phyloP scores from a whole-genome alignment of 1,140 invertebrate species.

The Temnothorax nylanderi region DNA sequence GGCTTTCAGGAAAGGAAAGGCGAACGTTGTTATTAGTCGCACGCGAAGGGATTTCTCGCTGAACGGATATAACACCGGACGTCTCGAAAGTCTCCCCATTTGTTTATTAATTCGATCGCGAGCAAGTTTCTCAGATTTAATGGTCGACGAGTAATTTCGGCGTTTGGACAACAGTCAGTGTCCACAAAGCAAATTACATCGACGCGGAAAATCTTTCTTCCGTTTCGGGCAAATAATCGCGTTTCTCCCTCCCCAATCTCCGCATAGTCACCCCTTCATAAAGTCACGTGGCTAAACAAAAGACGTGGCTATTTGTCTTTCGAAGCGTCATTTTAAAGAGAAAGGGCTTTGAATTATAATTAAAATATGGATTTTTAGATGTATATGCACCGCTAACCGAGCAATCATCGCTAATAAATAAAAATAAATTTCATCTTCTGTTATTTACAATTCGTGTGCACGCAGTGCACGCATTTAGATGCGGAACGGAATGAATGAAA shows the following conservation, averaged over 20 bases:
- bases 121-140: background rate
- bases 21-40: background rate
- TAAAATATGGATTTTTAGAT: too few species aligned
- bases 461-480: too few species aligned
- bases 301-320: background rate
- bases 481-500: too few species aligned
- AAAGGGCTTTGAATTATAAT: too few species aligned
- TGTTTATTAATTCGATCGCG: slow-evolving; percentile 6
- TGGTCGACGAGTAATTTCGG: slow-evolving; percentile 1
- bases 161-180: background rate
- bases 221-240: background rate
- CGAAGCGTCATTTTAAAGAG: too few species aligned
- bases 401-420: too few species aligned
- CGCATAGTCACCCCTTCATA: background rate
- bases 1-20: background rate
- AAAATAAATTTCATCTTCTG: background rate
- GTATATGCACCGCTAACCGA: too few species aligned
- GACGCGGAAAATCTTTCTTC: slow-evolving; percentile 39
- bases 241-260: background rate
- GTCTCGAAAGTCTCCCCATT: background rate
- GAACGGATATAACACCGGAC: background rate
- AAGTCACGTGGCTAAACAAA: slow-evolving; percentile 52
- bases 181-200: slow-evolving; percentile 11
- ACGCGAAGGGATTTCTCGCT: background rate
- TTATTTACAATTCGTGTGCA: slow-evolving; percentile 16